A percentile compares a stretch with the other conserved stretches of the same genome.
These are phyloP conservation scores for Germaria angustata DNA, from an alignment of 2,888 invertebrate genomes.

Conservation along the genomic window DNA sequence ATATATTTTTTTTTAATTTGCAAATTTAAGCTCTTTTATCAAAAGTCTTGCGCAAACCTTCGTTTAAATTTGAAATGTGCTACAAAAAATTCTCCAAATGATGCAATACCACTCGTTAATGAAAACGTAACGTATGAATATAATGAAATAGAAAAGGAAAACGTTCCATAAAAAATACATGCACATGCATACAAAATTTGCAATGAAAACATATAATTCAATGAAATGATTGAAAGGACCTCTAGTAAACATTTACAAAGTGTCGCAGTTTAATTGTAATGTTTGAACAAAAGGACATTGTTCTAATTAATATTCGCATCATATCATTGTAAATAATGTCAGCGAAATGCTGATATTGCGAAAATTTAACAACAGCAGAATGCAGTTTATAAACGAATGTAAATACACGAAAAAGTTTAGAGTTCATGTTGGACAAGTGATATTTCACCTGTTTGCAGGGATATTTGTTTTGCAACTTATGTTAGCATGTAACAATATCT, in stretches of 20 bases:
- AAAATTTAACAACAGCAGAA: background rate
- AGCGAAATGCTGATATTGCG: background rate
- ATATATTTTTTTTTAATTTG: no score
- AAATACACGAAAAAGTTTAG: background rate
- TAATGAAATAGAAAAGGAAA: no score
- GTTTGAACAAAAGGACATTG: background rate
- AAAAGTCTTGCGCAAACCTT: no score
- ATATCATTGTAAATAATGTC: slow-evolving; percentile 4
- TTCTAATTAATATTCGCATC: slow-evolving; percentile 2
- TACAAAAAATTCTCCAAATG: no score
- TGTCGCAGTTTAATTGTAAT: background rate
- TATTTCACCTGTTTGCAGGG: background rate
- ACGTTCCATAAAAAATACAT: no score
- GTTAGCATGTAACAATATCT: slow-evolving; percentile 1
- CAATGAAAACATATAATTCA: background rate
- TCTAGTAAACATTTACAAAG: background rate
- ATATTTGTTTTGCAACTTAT: slow-evolving; percentile 1
- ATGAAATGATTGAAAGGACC: background rate
- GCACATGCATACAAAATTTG: no score
- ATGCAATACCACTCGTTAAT: no score
- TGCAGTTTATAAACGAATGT: background rate
- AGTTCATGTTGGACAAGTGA: background rate
- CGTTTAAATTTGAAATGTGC: no score
- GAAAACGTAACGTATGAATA: no score
- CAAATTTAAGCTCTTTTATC: no score